Conservation (phyloP, 2,797 vertebrate species). For the Triplophysa yarkandensis region DNA sequence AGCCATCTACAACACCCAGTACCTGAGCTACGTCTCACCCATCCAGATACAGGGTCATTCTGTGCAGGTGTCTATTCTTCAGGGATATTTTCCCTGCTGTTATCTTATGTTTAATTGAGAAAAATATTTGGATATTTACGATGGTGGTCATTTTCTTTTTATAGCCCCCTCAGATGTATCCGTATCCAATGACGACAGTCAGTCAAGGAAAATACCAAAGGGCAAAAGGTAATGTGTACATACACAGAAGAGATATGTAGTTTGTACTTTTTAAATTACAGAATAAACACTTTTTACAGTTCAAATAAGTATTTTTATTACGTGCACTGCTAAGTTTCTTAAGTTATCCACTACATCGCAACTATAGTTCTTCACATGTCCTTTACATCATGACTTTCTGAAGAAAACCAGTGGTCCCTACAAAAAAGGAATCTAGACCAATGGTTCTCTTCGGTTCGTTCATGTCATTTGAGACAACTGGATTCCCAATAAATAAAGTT, state of each 20-base stretch:
- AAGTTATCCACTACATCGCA: too few species aligned
- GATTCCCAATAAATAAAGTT: too few species aligned
- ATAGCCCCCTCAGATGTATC: constrained; percentile 87
- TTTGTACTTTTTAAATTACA: too few species aligned
- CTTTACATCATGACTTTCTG: too few species aligned
- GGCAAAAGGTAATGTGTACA: constrained; percentile 78
- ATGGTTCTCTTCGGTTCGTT: too few species aligned
- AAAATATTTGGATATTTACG: not conserved
- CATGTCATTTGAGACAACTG: too few species aligned
- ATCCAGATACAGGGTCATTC: constrained; percentile 82
- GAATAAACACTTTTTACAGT: too few species aligned
- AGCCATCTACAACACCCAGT: constrained; percentile 81
- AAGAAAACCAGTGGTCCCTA: too few species aligned
- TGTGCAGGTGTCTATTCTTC: constrained; percentile 74
- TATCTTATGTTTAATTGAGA: not conserved
- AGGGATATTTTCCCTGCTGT: not conserved
- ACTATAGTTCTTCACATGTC: too few species aligned
- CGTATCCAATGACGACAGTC: constrained; percentile 85
- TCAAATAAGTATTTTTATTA: too few species aligned
- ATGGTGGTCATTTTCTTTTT: not conserved
- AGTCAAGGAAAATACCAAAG: constrained; percentile 87
- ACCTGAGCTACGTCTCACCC: constrained; percentile 85
- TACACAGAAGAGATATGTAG: not conserved
- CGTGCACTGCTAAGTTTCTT: too few species aligned
- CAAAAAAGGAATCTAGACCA: too few species aligned